Evolutionary conservation across 37 sponge, comb jelly and placozoan species (phyloP).

Genomic region (Agelas oroides): DNA sequence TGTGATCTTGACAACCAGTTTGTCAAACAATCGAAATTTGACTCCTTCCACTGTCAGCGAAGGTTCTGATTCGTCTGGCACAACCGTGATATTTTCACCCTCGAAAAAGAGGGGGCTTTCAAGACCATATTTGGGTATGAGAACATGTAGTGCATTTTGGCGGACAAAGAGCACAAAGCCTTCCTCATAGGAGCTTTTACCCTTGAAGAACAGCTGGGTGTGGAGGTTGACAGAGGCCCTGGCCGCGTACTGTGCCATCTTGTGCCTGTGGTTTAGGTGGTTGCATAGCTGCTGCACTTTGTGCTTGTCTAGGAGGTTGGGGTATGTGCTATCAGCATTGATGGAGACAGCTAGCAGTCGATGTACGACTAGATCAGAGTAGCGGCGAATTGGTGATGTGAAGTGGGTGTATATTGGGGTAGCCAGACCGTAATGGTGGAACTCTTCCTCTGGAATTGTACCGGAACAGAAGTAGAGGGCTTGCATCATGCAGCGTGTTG

Average conservation of each 20-base stretch:
- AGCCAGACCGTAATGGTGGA: conserved; percentile 96
- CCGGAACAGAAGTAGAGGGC: conserved; percentile 98
- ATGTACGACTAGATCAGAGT: conserved; percentile 95
- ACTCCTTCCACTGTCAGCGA: conserved; percentile 57
- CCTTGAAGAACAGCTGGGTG: conserved; percentile 92
- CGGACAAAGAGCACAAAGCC: conserved; percentile 86
- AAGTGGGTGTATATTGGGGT: conserved; percentile 97
- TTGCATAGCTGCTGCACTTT: conserved; percentile 78
- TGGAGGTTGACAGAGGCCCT: conserved; percentile 90
- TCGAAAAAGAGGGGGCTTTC: conserved; percentile 86
- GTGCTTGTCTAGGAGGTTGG: conserved; percentile 87
- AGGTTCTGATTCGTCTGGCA: conserved; percentile 46
- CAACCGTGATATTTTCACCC: neutral
- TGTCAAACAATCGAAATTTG: conserved; percentile 81
- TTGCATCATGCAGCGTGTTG: conserved; percentile 99
- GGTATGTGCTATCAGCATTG: conserved; percentile 85
- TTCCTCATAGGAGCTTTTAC: conserved; percentile 64
- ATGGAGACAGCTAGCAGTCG: conserved; percentile 90
- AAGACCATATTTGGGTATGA: conserved; percentile 92
- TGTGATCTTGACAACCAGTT: conserved; percentile 69
- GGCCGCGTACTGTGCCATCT: conserved; percentile 93
- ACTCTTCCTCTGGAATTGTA: conserved; percentile 78
- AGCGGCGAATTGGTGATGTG: conserved; percentile 98
- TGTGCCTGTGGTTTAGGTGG: conserved; percentile 91
- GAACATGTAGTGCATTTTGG: conserved; percentile 90